These are phyloP conservation scores for Oscheius sp. DNA, from an alignment of 2,888 invertebrate species.

Conservation along the genomic window DNA sequence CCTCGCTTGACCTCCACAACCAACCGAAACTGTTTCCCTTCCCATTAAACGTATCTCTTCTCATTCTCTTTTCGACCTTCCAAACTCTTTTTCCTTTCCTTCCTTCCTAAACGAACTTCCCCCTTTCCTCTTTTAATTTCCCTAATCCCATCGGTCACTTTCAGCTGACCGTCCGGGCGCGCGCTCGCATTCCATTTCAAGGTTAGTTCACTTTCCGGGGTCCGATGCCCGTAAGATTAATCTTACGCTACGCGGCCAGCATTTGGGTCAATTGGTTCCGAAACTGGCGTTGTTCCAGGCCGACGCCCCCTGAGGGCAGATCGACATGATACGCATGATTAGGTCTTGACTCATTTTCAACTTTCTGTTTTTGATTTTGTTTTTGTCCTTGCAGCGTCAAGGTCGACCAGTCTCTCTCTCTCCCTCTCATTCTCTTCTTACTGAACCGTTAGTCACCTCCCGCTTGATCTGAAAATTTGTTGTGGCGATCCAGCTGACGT, in stretches of 20 bases:
- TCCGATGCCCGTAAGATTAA: conserved; percentile 27
- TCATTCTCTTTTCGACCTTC: not conserved
- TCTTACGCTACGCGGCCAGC: conserved; percentile 21
- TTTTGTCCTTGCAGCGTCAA: not conserved
- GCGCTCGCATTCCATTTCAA: conserved; percentile 19
- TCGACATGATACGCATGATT: conserved; percentile 29
- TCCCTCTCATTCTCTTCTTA: not conserved
- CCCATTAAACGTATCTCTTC: not conserved
- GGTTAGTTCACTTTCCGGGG: conserved; percentile 19
- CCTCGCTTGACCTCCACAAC: not conserved
- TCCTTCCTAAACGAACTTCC: not conserved
- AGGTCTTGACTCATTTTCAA: not conserved
- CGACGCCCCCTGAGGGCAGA: not conserved
- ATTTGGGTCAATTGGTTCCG: conserved; percentile 38
- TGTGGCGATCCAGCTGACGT: conserved; percentile 11
- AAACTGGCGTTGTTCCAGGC: conserved; percentile 17
- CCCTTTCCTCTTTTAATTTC: not conserved
- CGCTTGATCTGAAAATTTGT: not conserved
- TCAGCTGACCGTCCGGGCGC: not conserved
- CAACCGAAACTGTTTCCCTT: not conserved
- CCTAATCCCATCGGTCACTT: conserved; percentile 18
- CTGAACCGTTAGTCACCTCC: too few species aligned
- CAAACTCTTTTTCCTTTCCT: not conserved
- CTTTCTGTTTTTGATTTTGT: not conserved
- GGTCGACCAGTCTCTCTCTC: not conserved